phyloP scores from a whole-genome alignment of 1,140 invertebrate species.

The Ceratina australensis region DNA sequence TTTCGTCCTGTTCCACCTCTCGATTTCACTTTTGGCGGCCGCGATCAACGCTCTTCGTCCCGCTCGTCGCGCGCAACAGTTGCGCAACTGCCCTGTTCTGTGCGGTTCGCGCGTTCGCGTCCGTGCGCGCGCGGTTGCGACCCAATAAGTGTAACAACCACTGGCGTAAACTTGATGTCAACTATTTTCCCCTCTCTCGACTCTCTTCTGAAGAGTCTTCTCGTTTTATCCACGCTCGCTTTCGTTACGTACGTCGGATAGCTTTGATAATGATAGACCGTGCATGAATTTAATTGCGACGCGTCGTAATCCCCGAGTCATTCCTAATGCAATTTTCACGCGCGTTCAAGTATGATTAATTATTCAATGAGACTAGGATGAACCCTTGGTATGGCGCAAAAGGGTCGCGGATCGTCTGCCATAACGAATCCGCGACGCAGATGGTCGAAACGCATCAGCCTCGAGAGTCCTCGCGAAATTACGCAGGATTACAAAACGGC shows the following conservation, averaged over 20 bases:
- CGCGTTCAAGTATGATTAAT: not conserved
- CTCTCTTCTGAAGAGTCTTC: not conserved
- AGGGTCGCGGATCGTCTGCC: not conserved
- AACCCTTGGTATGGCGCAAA: not conserved
- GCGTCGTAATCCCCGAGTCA: too few relatives aligned
- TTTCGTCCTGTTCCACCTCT: conserved; percentile 65
- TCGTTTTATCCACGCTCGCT: not conserved
- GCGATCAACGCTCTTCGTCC: conserved; percentile 40
- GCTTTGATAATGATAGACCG: too few relatives aligned
- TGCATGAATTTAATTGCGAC: too few relatives aligned
- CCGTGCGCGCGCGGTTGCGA: conserved; percentile 8
- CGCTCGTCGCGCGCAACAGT: conserved; percentile 15
- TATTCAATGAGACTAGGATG: too few relatives aligned
- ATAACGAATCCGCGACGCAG: conserved; percentile 9
- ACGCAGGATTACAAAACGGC: conserved; percentile 39
- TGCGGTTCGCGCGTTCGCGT: conserved; percentile 40
- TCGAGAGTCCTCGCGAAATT: conserved; percentile 32
- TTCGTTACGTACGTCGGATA: not conserved
- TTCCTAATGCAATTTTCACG: not conserved
- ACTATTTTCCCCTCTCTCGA: not conserved
- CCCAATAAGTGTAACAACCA: conserved; percentile 34
- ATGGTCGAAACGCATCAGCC: conserved; percentile 6
- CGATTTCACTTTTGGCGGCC: conserved; percentile 75
- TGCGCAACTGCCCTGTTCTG: conserved; percentile 57
- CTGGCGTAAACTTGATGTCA: conserved; percentile 25